Evolutionary conservation across 92 coral and sea anemone genomes (phyloP).

Genomic region (Muricea muricata): DNA sequence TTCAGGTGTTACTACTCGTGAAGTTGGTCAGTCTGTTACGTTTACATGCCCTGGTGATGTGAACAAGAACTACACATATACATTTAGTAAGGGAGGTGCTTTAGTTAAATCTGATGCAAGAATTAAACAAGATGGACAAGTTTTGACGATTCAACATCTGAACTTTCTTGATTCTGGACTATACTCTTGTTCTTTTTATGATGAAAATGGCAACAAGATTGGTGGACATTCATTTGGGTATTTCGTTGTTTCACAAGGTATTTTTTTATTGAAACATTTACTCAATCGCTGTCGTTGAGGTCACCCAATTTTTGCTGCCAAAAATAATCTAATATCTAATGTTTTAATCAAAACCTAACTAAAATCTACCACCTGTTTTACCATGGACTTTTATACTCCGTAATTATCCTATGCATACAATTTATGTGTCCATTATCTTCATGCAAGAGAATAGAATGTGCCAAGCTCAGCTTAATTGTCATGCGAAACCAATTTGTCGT

Average conservation of each 20-base stretch:
- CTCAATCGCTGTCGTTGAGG: no score
- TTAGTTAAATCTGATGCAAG: not conserved
- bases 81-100: not conserved
- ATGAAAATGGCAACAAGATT: not conserved
- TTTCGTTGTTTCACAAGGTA: not conserved
- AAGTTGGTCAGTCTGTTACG: not conserved
- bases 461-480: no score
- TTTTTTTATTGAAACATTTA: not conserved
- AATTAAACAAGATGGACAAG: not conserved
- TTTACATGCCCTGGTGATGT: conserved; percentile 17
- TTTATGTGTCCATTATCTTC: no score
- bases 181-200: not conserved
- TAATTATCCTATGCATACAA: no score
- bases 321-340: no score
- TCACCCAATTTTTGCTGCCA: no score
- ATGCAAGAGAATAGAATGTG: no score
- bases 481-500: no score
- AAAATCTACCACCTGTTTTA: no score
- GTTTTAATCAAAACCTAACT: no score
- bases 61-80: conserved; percentile 5
- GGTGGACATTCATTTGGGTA: not conserved
- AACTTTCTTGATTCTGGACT: not conserved
- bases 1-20: no score
- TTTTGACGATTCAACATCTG: not conserved
- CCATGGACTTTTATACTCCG: no score